phyloP scores from a whole-genome alignment of 2,113 vertebrate species.

The Struthio camelus region DNA sequence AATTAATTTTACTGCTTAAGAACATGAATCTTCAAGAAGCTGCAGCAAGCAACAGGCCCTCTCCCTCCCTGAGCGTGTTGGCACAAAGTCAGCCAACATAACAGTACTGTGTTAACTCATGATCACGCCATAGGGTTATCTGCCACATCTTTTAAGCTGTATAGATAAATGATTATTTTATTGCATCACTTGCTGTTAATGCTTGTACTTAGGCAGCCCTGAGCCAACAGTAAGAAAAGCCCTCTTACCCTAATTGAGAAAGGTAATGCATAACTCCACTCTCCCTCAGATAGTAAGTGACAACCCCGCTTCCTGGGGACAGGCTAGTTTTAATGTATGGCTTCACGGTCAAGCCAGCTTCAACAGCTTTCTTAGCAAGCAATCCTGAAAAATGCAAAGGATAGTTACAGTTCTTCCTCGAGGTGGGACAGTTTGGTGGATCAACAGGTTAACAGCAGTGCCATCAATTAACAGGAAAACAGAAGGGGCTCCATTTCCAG shows the following conservation, averaged over 20 bases:
- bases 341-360: constrained; percentile 88
- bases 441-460: background rate
- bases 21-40: background rate
- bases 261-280: constrained; percentile 94
- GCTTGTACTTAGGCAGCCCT: background rate
- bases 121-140: fast-evolving
- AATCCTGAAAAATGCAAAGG: constrained; percentile 78
- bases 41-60: background rate
- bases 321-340: constrained; percentile 98
- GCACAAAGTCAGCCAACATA: background rate
- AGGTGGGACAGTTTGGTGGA: background rate
- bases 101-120: background rate
- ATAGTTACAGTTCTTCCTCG: background rate
- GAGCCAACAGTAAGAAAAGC: background rate
- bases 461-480: background rate
- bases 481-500: background rate
- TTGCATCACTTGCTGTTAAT: background rate
- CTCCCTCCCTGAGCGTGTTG: background rate
- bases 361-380: constrained; percentile 92
- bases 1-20: background rate
- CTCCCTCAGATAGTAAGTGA: constrained; percentile 94
- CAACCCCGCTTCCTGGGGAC: constrained; percentile 97
- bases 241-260: constrained; percentile 82
- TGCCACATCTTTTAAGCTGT: background rate
- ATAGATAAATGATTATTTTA: background rate